Conservation (phyloP, 2,113 vertebrate genomes). For the Callopanchax toddi region DNA sequence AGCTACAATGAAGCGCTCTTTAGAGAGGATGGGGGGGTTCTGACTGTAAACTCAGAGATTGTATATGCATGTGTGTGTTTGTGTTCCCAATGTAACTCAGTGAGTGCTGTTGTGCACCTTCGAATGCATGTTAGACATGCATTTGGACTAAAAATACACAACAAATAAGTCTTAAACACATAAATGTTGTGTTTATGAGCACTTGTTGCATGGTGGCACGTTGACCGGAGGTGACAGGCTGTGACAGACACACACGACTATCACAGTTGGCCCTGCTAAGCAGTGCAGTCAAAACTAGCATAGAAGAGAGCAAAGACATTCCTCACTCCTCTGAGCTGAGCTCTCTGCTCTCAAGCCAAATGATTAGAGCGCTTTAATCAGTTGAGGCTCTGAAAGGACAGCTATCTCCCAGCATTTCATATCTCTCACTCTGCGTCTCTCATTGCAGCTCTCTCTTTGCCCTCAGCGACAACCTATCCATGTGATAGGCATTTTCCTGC, state of each 20-base stretch:
- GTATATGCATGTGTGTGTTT: not conserved
- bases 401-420: constrained; percentile 80
- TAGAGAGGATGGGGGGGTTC: constrained; percentile 43
- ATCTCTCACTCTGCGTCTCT: constrained; percentile 62
- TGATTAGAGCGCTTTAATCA: constrained; percentile 78
- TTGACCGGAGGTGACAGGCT: constrained; percentile 23
- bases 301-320: constrained; percentile 75
- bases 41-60: constrained; percentile 7
- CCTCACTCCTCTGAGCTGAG: constrained; percentile 60
- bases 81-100: constrained; percentile 14
- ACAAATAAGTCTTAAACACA: constrained; percentile 19
- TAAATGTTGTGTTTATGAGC: constrained; percentile 16
- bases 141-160: constrained; percentile 34
- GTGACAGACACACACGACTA: constrained; percentile 21
- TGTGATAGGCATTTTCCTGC: constrained; percentile 65
- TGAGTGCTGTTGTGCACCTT: constrained; percentile 16
- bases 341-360: constrained; percentile 75
- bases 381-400: constrained; percentile 76
- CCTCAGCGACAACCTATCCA: constrained; percentile 68
- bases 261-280: constrained; percentile 54
- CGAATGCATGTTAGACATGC: constrained; percentile 34
- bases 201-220: constrained; percentile 57
- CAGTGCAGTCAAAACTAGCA: constrained; percentile 52
- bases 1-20: constrained; percentile 49
- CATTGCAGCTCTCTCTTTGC: constrained; percentile 55